Evolutionary conservation across 2,888 invertebrate species (phyloP).

Genomic region (Diaperis boleti): DNA sequence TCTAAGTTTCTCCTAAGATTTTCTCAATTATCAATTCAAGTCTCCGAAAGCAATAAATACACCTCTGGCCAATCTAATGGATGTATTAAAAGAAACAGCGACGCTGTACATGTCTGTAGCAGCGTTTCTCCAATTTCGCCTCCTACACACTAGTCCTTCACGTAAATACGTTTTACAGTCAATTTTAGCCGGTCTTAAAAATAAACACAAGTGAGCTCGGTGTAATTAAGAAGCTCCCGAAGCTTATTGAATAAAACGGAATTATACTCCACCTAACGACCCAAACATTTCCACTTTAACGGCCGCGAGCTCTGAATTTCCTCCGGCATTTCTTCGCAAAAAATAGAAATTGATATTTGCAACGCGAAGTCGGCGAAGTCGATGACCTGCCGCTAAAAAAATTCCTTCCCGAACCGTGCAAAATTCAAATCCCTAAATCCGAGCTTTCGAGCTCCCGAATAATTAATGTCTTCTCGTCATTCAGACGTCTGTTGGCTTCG

Average conservation of each 20-base stretch:
- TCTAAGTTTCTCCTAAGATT: no score
- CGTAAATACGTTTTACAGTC: neutral
- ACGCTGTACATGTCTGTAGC: no score
- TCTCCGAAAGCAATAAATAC: no score
- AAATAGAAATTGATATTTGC: conserved; percentile 27
- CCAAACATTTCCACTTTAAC: neutral
- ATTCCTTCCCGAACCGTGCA: conserved; percentile 6
- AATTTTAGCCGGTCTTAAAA: neutral
- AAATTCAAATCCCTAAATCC: conserved; percentile 24
- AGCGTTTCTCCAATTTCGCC: no score
- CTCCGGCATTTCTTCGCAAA: conserved; percentile 5
- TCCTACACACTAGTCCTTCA: no score
- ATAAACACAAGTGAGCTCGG: conserved; percentile 1
- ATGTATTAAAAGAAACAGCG: no score
- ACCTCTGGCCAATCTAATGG: no score
- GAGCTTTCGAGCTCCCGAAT: conserved; percentile 19
- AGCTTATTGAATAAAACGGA: neutral
- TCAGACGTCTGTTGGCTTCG: conserved; percentile 25
- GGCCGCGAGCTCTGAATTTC: neutral
- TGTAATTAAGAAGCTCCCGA: neutral
- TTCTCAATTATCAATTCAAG: no score
- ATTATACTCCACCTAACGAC: neutral
- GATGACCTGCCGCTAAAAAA: conserved; percentile 25
- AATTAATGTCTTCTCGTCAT: conserved; percentile 37
- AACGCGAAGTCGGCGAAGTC: conserved; percentile 7